Evolutionary conservation across 2,797 vertebrate genomes (phyloP), one percentile per base, ranked within the genome.

Genomic region (Pempheris klunzingeri): DNA sequence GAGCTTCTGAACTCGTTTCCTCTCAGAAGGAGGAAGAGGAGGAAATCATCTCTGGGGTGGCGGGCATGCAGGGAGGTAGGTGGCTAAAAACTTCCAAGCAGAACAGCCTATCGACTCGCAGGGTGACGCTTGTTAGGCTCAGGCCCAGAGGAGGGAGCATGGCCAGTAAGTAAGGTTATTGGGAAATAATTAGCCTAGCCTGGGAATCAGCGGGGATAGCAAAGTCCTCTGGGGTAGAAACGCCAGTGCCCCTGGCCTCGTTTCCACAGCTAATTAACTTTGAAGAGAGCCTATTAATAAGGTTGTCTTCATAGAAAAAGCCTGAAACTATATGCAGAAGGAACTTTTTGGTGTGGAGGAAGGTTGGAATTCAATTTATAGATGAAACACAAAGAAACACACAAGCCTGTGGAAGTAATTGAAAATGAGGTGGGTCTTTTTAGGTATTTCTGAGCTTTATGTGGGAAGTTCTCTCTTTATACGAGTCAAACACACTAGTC

Each of bases 161-260:
- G 89, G 87, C 91, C 91, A 92, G 93, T 94, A 94, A 93, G 92
- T 93, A 94, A 94, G 93, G 92, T 93, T 94, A 93, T 94, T 93
- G 92, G 91, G 90, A 95, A 94, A 93, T 92, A 92, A 94, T 94
- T 93, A 93, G 90, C 92, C 92, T 92, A 92, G 90, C 92, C 84
- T 26, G 0, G 89, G 91, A 94, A 92, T 93, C 92, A 94, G 91
- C 82, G 44, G 93, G 93, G 92, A 93, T 92, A 90, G 85, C 84
- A 92, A 92, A 92, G 88, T 93, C 92, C 93, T 90, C 86, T 87
- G 91, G 90, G 92, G 91, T 84, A 84, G 88, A 91, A 87, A 90
- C 53, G 90, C 78, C 77, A 70, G 65, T 60, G 92, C 93, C 90
- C 85, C 93, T 92, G 92, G 93, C 92, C 92, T 92, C 85, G 71